phyloP scores from a whole-genome alignment of 1,140 invertebrate species.

The Contarinia nasturtii region DNA sequence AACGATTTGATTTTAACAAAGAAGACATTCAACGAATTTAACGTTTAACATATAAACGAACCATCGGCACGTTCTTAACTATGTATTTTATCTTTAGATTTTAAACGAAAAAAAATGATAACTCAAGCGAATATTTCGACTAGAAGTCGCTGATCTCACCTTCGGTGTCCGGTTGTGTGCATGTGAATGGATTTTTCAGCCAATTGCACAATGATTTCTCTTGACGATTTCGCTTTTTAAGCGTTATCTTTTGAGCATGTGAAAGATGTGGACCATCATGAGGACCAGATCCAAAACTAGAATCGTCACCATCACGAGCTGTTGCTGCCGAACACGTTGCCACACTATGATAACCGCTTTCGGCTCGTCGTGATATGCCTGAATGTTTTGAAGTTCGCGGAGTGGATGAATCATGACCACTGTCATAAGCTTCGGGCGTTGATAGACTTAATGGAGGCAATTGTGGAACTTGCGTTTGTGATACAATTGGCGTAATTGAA shows the following conservation, averaged over 20 bases:
- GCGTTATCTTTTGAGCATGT: conserved; percentile 21
- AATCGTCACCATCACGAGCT: conserved; percentile 64
- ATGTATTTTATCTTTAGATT: too few relatives aligned
- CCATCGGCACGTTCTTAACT: too few relatives aligned
- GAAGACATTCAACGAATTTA: too few relatives aligned
- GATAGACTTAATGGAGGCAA: conserved; percentile 19
- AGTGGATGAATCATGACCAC: conserved; percentile 56
- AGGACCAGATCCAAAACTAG: conserved; percentile 60
- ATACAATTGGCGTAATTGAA: conserved; percentile 28
- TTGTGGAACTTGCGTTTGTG: conserved; percentile 23
- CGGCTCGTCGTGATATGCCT: conserved; percentile 48
- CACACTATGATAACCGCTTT: conserved; percentile 79
- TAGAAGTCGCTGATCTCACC: conserved; percentile 41
- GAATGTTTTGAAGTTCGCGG: conserved; percentile 59
- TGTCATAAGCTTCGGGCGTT: conserved; percentile 51
- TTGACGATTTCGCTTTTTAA: conserved; percentile 33
- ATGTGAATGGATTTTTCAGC: conserved; percentile 44
- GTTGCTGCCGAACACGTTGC: too few relatives aligned
- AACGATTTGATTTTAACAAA: too few relatives aligned
- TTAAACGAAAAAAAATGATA: too few relatives aligned
- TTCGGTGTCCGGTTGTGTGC: conserved; percentile 46
- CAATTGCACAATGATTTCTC: conserved; percentile 39
- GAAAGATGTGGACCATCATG: conserved; percentile 42
- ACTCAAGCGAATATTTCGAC: conserved; percentile 4
- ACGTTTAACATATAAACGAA: too few relatives aligned